Conservation (phyloP, 1,140 invertebrate species). For the Chironomus striatipennis region DNA sequence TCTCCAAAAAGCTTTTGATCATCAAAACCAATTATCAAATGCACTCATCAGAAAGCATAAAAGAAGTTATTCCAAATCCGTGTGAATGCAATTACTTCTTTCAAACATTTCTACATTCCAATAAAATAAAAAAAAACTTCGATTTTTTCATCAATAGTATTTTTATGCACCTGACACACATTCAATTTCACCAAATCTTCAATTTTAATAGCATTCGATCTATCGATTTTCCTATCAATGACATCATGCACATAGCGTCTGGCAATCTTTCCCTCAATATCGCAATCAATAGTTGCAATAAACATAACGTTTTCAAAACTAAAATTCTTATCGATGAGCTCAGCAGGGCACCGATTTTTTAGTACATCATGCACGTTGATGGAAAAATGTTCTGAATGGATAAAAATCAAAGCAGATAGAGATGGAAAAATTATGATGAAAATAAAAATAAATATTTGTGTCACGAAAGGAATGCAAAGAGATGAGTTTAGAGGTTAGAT, state of each 20-base stretch:
- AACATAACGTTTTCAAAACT: not conserved
- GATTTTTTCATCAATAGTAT: too few species aligned
- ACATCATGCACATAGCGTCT: not conserved
- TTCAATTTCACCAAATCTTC: slow-evolving; percentile 12
- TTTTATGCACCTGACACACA: not conserved
- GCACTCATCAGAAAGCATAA: too few species aligned
- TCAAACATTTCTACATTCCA: too few species aligned
- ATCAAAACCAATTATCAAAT: too few species aligned
- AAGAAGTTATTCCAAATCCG: too few species aligned
- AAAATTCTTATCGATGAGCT: not conserved
- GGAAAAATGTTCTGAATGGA: not conserved
- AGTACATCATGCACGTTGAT: not conserved
- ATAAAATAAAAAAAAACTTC: too few species aligned
- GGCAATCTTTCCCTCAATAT: slow-evolving; percentile 17
- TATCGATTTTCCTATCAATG: not conserved
- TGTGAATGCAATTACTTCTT: too few species aligned
- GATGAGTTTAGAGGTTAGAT: too few species aligned
- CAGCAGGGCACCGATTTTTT: not conserved
- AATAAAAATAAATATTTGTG: not conserved
- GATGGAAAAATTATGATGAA: not conserved
- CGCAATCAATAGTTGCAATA: not conserved
- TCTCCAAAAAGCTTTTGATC: too few species aligned
- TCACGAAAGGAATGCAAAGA: too few species aligned
- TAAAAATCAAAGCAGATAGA: not conserved
- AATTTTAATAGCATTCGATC: not conserved